These are phyloP conservation scores for Lathronympha strigana DNA, from an alignment of 2,888 invertebrate species.

Conservation along the genomic window DNA sequence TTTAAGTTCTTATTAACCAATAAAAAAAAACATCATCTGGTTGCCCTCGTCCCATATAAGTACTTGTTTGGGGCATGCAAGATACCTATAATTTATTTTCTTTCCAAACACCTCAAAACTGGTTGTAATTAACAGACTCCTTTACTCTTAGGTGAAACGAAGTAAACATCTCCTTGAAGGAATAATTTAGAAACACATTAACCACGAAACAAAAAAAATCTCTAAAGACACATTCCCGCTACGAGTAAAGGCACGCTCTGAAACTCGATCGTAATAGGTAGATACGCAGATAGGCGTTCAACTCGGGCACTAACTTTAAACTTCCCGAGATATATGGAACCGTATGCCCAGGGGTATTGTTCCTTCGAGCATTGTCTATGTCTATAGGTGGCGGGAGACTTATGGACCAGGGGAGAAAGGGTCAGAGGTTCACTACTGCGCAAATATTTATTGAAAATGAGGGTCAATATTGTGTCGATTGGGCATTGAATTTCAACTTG, in stretches of 20 bases:
- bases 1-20: no score
- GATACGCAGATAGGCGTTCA: conserved; percentile 37
- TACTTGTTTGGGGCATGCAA: no score
- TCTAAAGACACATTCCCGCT: conserved; percentile 34
- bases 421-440: conserved; percentile 32
- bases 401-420: conserved; percentile 27
- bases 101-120: no score
- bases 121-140: no score
- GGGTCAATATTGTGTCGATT: conserved; percentile 8
- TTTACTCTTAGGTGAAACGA: neutral
- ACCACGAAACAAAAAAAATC: conserved; percentile 30
- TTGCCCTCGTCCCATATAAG: no score
- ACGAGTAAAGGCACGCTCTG: conserved; percentile 36
- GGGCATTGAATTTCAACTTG: conserved; percentile 12
- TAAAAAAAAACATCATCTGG: no score
- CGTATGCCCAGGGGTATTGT: conserved; percentile 30
- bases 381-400: conserved; percentile 34
- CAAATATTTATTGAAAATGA: conserved; percentile 35
- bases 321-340: conserved; percentile 40
- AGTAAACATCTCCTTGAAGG: neutral
- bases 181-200: conserved; percentile 16
- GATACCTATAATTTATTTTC: no score
- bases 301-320: conserved; percentile 42
- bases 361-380: conserved; percentile 39
- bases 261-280: conserved; percentile 38